phyloP scores from a whole-genome alignment of 2,113 vertebrate genomes.

The Syngnathus scovelli region DNA sequence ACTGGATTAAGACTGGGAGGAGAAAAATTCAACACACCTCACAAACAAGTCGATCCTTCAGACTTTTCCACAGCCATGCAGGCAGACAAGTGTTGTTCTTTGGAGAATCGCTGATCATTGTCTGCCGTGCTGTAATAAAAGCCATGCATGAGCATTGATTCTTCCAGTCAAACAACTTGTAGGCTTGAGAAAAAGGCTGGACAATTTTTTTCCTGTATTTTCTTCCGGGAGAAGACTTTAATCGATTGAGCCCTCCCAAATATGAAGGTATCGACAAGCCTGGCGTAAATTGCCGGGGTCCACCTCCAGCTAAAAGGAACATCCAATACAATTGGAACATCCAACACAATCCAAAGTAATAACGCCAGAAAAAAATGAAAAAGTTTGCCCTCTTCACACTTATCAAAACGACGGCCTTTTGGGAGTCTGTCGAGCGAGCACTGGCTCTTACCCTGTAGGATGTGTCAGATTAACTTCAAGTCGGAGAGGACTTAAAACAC shows the following conservation, averaged over 20 bases:
- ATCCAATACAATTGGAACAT: conserved; percentile 55
- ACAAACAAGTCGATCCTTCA: conserved; percentile 34
- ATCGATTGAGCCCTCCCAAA: conserved; percentile 55
- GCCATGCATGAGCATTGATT: conserved; percentile 52
- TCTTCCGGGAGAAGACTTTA: conserved; percentile 34
- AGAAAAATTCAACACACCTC: conserved; percentile 8
- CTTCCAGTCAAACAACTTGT: conserved; percentile 42
- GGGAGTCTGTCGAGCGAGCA: conserved; percentile 64
- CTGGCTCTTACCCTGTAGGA: conserved; percentile 54
- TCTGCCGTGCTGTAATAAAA: conserved; percentile 36
- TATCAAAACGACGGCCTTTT: conserved; percentile 54
- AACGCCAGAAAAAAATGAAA: conserved; percentile 27
- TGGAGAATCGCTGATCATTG: conserved; percentile 41
- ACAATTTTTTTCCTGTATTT: conserved; percentile 56
- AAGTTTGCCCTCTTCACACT: conserved; percentile 51
- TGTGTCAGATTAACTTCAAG: conserved; percentile 71
- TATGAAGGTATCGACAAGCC: conserved; percentile 62
- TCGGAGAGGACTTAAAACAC: conserved; percentile 61
- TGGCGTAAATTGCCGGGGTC: conserved; percentile 60
- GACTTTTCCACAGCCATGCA: conserved; percentile 26
- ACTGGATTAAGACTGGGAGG: not conserved
- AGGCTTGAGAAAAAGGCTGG: conserved; percentile 51
- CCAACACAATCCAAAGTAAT: conserved; percentile 48
- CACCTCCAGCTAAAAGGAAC: conserved; percentile 42
- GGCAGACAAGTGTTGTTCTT: conserved; percentile 16